Evolutionary conservation across 2,113 vertebrate genomes (phyloP).

Genomic region (Hoplias malabaricus): DNA sequence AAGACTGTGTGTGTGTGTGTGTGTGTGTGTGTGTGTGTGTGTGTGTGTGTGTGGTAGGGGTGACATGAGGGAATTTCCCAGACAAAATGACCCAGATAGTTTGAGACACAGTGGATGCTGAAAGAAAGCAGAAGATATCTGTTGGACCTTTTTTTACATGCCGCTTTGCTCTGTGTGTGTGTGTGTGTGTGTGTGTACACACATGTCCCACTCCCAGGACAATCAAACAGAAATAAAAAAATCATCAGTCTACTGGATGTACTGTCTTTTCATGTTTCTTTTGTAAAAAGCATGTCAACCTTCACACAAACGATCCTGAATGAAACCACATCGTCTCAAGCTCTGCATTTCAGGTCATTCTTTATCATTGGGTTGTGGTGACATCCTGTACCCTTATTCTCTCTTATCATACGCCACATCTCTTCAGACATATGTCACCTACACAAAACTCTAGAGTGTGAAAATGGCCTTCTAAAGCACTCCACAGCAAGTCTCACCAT

Average conservation of each 20-base stretch:
- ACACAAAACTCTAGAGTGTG: not conserved
- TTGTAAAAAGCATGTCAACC: constrained; percentile 12
- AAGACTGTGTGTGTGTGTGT: too few species aligned
- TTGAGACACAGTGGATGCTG: constrained; percentile 43
- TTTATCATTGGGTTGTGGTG: not conserved
- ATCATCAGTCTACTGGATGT: constrained; percentile 8
- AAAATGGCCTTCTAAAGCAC: not conserved
- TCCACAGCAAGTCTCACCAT: not conserved
- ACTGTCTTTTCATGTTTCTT: not conserved
- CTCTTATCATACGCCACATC: constrained; percentile 11
- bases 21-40: not conserved
- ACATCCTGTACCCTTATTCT: constrained; percentile 14
- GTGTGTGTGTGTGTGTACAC: not conserved
- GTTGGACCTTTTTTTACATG: constrained; percentile 18
- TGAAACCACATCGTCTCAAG: not conserved
- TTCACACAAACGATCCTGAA: constrained; percentile 26
- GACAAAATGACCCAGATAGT: constrained; percentile 48
- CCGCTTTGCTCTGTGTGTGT: not conserved
- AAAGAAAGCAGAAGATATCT: constrained; percentile 38
- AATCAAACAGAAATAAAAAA: not conserved
- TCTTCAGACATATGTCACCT: constrained; percentile 16
- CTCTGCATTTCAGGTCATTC: not conserved
- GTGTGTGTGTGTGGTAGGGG: not conserved
- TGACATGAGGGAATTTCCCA: constrained; percentile 51
- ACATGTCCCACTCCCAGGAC: not conserved